Conservation (phyloP, 2,888 invertebrate genomes). For the Drosophila kanekoi region DNA sequence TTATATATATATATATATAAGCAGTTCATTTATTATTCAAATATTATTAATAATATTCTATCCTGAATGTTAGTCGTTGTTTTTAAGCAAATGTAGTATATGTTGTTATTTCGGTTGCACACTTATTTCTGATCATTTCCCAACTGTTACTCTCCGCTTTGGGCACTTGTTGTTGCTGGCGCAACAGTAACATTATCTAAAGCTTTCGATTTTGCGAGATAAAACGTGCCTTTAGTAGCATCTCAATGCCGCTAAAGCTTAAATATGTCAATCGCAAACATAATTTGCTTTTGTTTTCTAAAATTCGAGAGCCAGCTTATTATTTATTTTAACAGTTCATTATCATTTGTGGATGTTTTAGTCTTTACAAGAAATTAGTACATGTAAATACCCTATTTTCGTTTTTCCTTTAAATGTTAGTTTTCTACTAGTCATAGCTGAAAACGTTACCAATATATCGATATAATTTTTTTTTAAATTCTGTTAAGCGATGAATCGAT, state of each 20-base stretch:
- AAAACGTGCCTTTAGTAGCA: slow-evolving; percentile 9
- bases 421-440: not conserved
- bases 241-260: slow-evolving; percentile 1
- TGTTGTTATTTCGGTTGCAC: not conserved
- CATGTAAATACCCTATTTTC: not conserved
- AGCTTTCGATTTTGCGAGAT: slow-evolving; percentile 29
- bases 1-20: too few species aligned
- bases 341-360: too few species aligned
- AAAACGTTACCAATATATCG: slow-evolving; percentile 4
- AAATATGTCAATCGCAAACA: not conserved
- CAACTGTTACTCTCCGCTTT: slow-evolving; percentile 11
- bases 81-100: not conserved
- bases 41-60: too few species aligned
- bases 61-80: not conserved
- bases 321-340: not conserved
- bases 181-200: slow-evolving; percentile 2
- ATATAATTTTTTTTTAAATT: not conserved
- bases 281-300: not conserved
- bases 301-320: not conserved
- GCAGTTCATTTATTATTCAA: too few species aligned
- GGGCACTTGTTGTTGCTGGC: slow-evolving; percentile 13
- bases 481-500: not conserved
- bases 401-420: not conserved
- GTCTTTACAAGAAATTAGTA: too few species aligned
- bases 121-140: not conserved